A percentile compares a stretch with the other conserved stretches of the same genome.
Evolutionary conservation across 2,113 vertebrate genomes (phyloP).

Genomic region (Thoracochromis brauschi): DNA sequence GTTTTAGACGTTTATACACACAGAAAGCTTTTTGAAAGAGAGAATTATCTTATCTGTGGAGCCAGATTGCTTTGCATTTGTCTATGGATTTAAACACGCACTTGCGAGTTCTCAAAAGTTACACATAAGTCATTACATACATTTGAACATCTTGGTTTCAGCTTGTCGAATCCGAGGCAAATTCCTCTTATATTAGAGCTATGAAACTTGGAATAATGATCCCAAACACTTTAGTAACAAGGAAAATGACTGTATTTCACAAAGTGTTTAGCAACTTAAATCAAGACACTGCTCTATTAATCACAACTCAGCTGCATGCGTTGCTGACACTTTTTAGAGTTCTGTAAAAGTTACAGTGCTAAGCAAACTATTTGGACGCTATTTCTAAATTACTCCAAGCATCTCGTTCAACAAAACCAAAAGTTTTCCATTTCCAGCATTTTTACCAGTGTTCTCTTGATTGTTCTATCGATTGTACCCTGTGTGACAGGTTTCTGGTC

Average conservation of each 20-base stretch:
- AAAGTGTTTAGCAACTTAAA: background rate
- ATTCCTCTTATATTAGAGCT: background rate
- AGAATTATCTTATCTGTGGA: background rate
- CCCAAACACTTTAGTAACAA: background rate
- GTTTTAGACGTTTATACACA: background rate
- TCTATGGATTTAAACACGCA: background rate
- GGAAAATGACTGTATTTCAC: background rate
- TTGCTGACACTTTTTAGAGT: background rate
- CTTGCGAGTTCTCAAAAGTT: background rate
- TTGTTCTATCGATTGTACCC: fast-evolving
- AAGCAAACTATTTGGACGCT: background rate
- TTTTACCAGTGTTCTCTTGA: background rate
- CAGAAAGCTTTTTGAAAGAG: background rate
- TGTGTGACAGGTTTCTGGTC: background rate
- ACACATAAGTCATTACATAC: background rate
- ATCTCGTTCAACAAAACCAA: background rate
- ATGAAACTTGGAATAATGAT: background rate
- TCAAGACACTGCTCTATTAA: background rate
- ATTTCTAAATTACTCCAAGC: background rate
- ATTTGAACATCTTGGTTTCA: background rate
- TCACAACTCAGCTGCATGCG: background rate
- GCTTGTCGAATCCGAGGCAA: fast-evolving
- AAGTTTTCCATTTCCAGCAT: background rate
- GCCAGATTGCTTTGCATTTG: background rate
- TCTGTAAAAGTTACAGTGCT: background rate